Base-by-base conservation (phyloP, 1,140 invertebrate genomes). In the Leptinotarsa undecemlineata region DNA sequence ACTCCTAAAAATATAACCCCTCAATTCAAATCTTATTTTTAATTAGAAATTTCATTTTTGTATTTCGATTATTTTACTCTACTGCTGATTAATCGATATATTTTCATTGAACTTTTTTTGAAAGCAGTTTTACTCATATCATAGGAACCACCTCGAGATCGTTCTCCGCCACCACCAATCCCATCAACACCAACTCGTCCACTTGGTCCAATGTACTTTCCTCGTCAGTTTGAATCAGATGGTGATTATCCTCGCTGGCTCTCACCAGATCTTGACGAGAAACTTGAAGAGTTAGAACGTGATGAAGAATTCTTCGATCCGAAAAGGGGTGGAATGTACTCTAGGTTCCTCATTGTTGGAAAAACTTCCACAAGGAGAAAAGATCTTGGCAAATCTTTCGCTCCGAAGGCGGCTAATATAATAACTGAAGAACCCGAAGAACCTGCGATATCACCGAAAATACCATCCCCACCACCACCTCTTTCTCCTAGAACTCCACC, bases 231-330 rank as follows among this genome's bases (percentile, higher is more conserved):
- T n/a, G 14, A 15, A 23, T 23, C 64, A n/a, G 64, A 17, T 15
- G 20, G 1, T 20, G 3, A 42, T n/a, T 17, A 21, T 3, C 21
- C 23, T 23, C 64, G 26, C 26, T 33, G 8, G 42, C 4, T 42
- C 19, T 17, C 64, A 67, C 42, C 64, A 67, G 64, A 67, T 67
- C 21, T 57, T 57, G 5, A 6, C 15, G 51, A 57, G n/a, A 15
- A 14, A 15, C 51, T 57, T 57, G 51, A 57, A 57, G 51, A 57
- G 0, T 57, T 57, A 17, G 51, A 57, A 57, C n/a, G n/a, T 15
- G 64, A 67, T n/a, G 23, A 67, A 67, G 17, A n/a, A 67, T 67
- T 67, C 6, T 67, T 23, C 23, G 64, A 67, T 33, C 64, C 64
- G 21, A 33, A 26, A 23, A 67, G 64, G 21, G 19, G 19, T 13